Evolutionary conservation across 1,140 invertebrate genomes (phyloP).

Genomic region (Leptonema lineaticorne): DNA sequence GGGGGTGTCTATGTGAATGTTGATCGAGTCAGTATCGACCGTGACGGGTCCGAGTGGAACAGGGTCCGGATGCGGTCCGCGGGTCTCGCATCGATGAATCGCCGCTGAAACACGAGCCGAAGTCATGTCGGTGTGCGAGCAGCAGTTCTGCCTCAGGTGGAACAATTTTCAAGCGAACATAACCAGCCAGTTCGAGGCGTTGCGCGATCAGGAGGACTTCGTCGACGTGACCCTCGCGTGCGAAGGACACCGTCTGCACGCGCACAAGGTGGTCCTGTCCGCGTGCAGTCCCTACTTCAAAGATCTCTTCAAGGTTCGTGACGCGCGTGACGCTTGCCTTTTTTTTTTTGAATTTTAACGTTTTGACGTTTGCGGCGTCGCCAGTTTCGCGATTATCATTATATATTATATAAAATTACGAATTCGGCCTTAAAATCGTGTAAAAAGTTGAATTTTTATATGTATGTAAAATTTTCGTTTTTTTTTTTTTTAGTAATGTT

Average conservation of each 20-base stretch:
- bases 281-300: slow-evolving; percentile 81
- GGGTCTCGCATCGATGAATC: background rate
- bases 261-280: slow-evolving; percentile 77
- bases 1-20: background rate
- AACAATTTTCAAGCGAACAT: slow-evolving; percentile 91
- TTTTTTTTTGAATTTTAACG: background rate
- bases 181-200: slow-evolving; percentile 75
- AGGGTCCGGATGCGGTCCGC: background rate
- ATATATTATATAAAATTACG: no score
- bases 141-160: slow-evolving; percentile 91
- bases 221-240: slow-evolving; percentile 82
- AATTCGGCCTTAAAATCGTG: no score
- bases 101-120: background rate
- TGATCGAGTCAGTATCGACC: background rate
- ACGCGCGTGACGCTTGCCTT: background rate
- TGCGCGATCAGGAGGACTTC: slow-evolving; percentile 77
- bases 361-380: no score
- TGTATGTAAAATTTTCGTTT: no score
- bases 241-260: slow-evolving; percentile 73
- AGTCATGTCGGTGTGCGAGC: slow-evolving; percentile 63
- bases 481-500: no score
- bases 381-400: no score
- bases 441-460: no score
- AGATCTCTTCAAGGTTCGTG: slow-evolving; percentile 74
- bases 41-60: background rate